A percentile compares a stretch with the other conserved stretches of the same genome.
Conservation (phyloP, 2,113 vertebrate genomes). For the Sylvilagus bachmani region DNA sequence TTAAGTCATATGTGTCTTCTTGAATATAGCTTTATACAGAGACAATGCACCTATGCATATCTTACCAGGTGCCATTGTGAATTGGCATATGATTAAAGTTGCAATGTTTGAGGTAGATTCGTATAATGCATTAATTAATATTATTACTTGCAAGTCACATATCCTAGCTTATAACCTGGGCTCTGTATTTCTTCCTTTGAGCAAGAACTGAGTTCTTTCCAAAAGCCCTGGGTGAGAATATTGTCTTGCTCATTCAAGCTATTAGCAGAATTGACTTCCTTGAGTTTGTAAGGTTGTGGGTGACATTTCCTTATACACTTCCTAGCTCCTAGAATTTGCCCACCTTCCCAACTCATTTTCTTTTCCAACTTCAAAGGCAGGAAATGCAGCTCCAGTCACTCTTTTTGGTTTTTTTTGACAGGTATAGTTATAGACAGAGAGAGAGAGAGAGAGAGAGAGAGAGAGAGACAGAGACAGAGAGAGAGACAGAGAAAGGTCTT, state of each 20-base stretch:
- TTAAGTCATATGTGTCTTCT: neutral
- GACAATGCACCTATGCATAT: neutral
- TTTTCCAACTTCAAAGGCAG: neutral
- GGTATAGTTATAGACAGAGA: no score
- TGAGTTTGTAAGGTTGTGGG: neutral
- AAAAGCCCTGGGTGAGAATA: neutral
- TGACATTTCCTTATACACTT: neutral
- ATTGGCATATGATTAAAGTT: neutral
- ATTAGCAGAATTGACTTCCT: neutral
- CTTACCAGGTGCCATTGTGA: neutral
- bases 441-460: no score
- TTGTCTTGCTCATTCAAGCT: neutral
- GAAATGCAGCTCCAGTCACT: neutral
- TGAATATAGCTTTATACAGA: neutral
- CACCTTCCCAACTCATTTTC: no score
- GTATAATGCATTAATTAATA: neutral
- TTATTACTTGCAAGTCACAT: neutral
- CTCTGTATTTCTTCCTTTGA: neutral
- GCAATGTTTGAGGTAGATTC: neutral
- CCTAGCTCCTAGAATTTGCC: neutral
- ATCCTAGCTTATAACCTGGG: neutral
- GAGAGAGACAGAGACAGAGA: no score
- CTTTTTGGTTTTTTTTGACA: neutral
- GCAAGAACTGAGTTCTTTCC: neutral
- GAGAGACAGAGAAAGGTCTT: no score